Conservation (phyloP, 2,888 invertebrate genomes). For the Sarcophaga caerulescens region DNA sequence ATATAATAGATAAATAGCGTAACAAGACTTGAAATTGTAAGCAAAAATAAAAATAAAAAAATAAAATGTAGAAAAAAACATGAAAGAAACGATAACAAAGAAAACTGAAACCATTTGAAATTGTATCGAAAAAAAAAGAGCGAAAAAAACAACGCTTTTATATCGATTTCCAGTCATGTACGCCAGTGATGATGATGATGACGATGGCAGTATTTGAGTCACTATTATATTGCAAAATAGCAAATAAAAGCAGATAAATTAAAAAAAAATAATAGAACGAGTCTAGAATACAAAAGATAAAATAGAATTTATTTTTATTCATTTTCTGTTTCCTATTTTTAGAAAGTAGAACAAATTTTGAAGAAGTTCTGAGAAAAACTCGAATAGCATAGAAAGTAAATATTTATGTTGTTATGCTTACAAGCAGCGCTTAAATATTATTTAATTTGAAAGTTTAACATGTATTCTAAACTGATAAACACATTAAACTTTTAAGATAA, state of each 20-base stretch:
- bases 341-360: background rate
- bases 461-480: no score
- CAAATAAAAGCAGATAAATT: background rate
- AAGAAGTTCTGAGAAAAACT: background rate
- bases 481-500: no score
- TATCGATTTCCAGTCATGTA: background rate
- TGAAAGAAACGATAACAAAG: background rate
- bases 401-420: no score
- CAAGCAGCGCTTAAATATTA: no score
- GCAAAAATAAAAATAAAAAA: background rate
- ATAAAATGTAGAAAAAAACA: background rate
- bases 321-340: background rate
- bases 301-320: background rate
- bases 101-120: background rate
- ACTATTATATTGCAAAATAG: background rate
- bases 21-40: background rate
- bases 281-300: background rate
- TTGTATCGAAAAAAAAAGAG: background rate
- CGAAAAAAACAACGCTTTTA: background rate
- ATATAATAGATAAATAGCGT: background rate
- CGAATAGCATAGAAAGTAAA: no score
- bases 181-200: background rate
- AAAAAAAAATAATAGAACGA: background rate
- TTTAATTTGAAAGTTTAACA: no score
- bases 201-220: background rate